Percentiles rank a stretch among this genome's conserved stretches.
phyloP scores from a whole-genome alignment of 2,888 invertebrate species.

The Ypsolopha scabrella region DNA sequence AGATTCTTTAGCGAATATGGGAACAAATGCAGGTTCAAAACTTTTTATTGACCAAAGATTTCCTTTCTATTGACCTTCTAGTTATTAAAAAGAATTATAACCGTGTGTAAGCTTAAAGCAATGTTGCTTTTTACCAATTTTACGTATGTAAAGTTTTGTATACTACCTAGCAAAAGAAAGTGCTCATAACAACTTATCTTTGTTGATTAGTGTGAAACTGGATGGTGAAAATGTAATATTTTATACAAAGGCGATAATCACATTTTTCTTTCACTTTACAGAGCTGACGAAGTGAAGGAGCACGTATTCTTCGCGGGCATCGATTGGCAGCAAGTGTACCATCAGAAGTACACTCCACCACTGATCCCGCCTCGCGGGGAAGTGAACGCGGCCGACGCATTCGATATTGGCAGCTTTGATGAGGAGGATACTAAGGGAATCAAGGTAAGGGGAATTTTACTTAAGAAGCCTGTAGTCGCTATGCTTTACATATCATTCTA shows the following conservation, averaged over 20 bases:
- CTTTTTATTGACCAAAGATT: not conserved
- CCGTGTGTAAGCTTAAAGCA: too few species aligned
- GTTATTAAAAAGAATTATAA: too few species aligned
- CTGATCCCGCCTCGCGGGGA: conserved; percentile 98
- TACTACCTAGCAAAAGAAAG: too few species aligned
- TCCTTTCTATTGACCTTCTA: too few species aligned
- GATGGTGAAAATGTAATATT: not conserved
- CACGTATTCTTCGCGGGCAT: conserved; percentile 98
- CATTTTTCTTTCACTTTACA: conserved; percentile 40
- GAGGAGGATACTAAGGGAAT: conserved; percentile 99
- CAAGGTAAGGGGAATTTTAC: conserved; percentile 72
- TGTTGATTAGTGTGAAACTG: too few species aligned
- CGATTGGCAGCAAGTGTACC: conserved; percentile 99
- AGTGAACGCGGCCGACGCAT: conserved; percentile 99
- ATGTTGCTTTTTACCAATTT: too few species aligned
- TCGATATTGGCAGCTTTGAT: conserved; percentile 99
- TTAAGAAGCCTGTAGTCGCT: too few species aligned
- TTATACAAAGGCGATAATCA: not conserved
- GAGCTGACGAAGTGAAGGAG: conserved; percentile 97
- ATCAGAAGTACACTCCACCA: conserved; percentile 98
- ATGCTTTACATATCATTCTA: too few species aligned
- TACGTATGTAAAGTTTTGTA: too few species aligned
- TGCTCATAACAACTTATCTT: too few species aligned
- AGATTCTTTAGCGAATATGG: not conserved
- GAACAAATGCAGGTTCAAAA: not conserved